phyloP scores from a whole-genome alignment of 1,140 invertebrate species.

The Chlorops oryzae region DNA sequence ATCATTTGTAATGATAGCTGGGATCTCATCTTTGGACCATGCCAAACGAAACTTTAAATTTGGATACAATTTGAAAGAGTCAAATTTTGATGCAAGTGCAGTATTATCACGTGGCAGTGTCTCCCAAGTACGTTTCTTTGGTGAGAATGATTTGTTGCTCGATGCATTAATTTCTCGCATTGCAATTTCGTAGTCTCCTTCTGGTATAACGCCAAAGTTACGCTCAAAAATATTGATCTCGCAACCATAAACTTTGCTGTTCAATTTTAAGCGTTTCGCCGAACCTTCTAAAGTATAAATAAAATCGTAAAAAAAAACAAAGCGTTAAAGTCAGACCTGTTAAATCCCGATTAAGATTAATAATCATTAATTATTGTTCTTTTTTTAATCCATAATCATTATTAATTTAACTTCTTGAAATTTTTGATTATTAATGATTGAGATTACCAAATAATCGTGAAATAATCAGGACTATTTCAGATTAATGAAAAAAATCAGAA shows the following conservation, averaged over 20 bases:
- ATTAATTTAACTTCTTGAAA: no score
- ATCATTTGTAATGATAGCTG: conserved; percentile 65
- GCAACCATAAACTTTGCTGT: conserved; percentile 66
- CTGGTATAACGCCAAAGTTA: conserved; percentile 77
- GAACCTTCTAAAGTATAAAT: conserved; percentile 23
- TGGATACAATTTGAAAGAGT: conserved; percentile 67
- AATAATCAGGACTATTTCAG: no score
- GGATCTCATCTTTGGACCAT: conserved; percentile 71
- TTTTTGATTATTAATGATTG: no score
- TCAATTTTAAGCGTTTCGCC: conserved; percentile 30
- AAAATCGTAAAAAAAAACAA: background rate
- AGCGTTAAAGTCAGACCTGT: no score
- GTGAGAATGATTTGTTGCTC: conserved; percentile 53
- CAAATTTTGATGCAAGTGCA: conserved; percentile 51
- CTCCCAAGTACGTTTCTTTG: conserved; percentile 74
- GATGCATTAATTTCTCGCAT: conserved; percentile 64
- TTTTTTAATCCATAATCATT: no score
- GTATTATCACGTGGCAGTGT: conserved; percentile 66
- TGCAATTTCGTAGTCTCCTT: conserved; percentile 85
- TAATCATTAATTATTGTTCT: no score
- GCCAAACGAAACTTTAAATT: conserved; percentile 76
- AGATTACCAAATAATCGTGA: no score
- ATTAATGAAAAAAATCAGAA: no score
- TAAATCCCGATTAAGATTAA: no score
- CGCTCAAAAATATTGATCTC: conserved; percentile 88